Percentiles rank a stretch among this genome's conserved stretches.
Evolutionary conservation across 2,113 vertebrate genomes (phyloP).

Genomic region (Osmerus eperlanus): DNA sequence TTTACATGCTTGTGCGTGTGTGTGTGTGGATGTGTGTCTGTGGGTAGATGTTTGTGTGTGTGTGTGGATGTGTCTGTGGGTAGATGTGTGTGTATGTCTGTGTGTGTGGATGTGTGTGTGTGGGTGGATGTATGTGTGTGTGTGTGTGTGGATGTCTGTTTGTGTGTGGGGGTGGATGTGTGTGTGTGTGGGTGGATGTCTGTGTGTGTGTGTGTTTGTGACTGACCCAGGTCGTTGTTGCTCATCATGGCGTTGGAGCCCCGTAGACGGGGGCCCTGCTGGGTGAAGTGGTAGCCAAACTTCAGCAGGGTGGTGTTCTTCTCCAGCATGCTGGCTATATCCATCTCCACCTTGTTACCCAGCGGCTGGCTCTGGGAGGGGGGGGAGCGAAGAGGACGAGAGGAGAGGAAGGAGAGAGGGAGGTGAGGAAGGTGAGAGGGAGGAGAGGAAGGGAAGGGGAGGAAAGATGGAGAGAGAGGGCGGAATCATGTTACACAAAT

Average conservation of each 20-base stretch:
- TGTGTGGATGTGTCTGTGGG: slow-evolving; percentile 1
- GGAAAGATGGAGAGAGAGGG: not conserved
- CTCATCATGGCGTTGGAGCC: slow-evolving; percentile 97
- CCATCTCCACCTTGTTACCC: slow-evolving; percentile 99
- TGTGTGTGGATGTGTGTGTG: slow-evolving; percentile 2
- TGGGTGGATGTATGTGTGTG: not conserved
- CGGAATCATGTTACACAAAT: too few species aligned
- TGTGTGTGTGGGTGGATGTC: not conserved
- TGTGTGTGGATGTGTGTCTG: not conserved
- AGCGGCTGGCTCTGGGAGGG: slow-evolving; percentile 88
- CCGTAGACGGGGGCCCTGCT: slow-evolving; percentile 92
- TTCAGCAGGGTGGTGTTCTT: slow-evolving; percentile 89
- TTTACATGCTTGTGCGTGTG: not conserved
- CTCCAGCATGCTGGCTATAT: slow-evolving; percentile 95
- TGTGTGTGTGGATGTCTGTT: slow-evolving; percentile 2
- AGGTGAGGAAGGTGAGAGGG: not conserved
- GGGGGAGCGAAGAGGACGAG: not conserved
- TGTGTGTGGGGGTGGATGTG: not conserved
- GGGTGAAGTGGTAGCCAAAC: slow-evolving; percentile 97
- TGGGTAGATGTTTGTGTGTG: not conserved
- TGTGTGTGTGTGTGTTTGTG: not conserved
- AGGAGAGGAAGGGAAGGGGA: not conserved
- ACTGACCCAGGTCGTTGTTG: slow-evolving; percentile 96
- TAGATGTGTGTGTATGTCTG: not conserved
- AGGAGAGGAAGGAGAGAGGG: not conserved